Conservation (phyloP, 2,888 invertebrate genomes). For the Druceiella hillmani region DNA sequence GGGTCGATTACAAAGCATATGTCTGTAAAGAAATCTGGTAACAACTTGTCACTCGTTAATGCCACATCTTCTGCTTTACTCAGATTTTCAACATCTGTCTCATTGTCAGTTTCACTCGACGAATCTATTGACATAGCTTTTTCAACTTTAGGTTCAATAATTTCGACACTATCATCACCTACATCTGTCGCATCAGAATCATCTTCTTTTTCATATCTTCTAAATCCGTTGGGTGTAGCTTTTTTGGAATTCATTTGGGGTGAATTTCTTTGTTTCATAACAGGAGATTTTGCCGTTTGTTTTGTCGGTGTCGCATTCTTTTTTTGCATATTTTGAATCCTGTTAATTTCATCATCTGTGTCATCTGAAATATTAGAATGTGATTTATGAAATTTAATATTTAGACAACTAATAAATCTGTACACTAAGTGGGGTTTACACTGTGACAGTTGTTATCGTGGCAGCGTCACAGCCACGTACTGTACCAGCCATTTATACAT, state of each 20-base stretch:
- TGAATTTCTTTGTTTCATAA: constrained; percentile 18
- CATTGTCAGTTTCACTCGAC: constrained; percentile 15
- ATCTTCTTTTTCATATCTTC: constrained; percentile 25
- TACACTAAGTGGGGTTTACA: no score
- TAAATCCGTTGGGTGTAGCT: no score
- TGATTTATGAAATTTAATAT: no score
- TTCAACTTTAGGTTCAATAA: no score
- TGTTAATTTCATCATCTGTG: no score
- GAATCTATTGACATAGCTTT: no score
- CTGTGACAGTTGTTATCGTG: no score
- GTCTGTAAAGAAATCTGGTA: constrained; percentile 47
- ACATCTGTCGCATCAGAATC: constrained; percentile 14
- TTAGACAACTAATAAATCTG: no score
- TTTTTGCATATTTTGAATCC: constrained; percentile 51
- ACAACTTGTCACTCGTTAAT: constrained; percentile 28
- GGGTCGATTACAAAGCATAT: constrained; percentile 41
- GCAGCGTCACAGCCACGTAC: no score
- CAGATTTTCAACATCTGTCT: neutral
- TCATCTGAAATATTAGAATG: no score
- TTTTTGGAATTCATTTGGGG: no score
- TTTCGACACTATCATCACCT: constrained; percentile 17
- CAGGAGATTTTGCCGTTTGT: constrained; percentile 48
- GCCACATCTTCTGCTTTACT: constrained; percentile 19
- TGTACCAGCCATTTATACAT: no score
- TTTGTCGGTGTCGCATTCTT: constrained; percentile 57